A percentile compares a stretch with the other conserved stretches of the same genome.
phyloP scores from a whole-genome alignment of 53 echinoderm and acorn worm genomes.

The Henricia sp. region DNA sequence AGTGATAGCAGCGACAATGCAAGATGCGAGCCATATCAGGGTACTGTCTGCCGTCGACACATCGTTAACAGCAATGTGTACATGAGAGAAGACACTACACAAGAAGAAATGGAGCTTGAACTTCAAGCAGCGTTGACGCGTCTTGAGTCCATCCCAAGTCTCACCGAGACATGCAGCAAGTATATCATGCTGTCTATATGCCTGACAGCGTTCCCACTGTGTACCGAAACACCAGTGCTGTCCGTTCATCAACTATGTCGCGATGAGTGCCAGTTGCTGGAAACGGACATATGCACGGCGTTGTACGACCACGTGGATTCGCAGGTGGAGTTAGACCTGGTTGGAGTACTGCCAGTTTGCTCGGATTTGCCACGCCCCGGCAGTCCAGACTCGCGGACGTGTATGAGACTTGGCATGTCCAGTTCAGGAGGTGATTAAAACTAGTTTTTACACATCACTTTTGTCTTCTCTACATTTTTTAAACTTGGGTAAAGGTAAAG shows the following conservation, averaged over 20 bases:
- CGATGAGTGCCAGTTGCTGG: conserved; percentile 75
- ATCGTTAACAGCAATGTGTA: conserved; percentile 69
- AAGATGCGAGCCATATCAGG: conserved; percentile 80
- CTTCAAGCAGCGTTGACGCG: conserved; percentile 64
- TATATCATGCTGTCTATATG: conserved; percentile 93
- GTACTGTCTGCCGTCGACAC: conserved; percentile 75
- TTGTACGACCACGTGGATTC: conserved; percentile 80
- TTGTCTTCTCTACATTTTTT: too few species aligned
- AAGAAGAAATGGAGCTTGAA: conserved; percentile 67
- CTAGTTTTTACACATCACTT: too few species aligned
- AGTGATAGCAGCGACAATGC: conserved; percentile 42
- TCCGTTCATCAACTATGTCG: conserved; percentile 56
- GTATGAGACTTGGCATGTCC: conserved; percentile 78
- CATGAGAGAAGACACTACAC: conserved; percentile 64
- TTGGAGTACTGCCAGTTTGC: conserved; percentile 82
- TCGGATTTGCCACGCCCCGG: conserved; percentile 74
- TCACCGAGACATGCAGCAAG: conserved; percentile 54
- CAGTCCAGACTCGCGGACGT: conserved; percentile 66
- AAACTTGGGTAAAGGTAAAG: too few species aligned
- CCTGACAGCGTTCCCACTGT: conserved; percentile 92
- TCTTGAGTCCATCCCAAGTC: conserved; percentile 53
- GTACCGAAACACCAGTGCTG: conserved; percentile 61
- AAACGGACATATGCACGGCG: conserved; percentile 78
- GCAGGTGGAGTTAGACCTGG: conserved; percentile 69
- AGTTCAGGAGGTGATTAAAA: conserved; percentile 66